Conservation (phyloP, 2,888 invertebrate species). For the Tubulanus polymorphus region DNA sequence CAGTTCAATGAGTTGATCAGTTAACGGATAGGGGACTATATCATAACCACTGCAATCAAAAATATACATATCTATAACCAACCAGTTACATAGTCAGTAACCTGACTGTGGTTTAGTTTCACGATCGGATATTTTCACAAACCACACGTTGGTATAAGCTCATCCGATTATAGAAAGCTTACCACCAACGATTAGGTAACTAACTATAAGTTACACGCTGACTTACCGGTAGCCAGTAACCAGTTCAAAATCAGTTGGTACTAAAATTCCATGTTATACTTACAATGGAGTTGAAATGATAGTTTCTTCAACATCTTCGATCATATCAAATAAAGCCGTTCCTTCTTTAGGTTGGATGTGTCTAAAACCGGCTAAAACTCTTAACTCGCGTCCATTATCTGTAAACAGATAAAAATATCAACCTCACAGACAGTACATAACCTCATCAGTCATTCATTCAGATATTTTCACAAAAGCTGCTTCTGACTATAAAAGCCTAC, state of each 20-base stretch:
- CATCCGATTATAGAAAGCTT: too few species aligned
- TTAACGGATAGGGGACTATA: slow-evolving; percentile 45
- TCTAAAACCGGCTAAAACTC: slow-evolving; percentile 43
- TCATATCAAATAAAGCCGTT: slow-evolving; percentile 46
- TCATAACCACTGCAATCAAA: slow-evolving; percentile 36
- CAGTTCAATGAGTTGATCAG: slow-evolving; percentile 43
- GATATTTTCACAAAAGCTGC: too few species aligned
- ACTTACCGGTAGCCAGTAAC: not conserved
- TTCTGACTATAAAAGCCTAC: too few species aligned
- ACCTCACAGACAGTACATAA: too few species aligned
- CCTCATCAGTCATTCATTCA: too few species aligned
- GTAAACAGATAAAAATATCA: not conserved
- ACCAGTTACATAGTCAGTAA: too few species aligned
- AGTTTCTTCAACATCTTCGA: slow-evolving; percentile 45
- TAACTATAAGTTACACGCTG: too few species aligned
- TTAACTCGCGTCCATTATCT: slow-evolving; percentile 37
- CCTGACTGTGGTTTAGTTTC: too few species aligned
- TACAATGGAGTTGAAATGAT: slow-evolving; percentile 45
- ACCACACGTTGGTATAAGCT: too few species aligned
- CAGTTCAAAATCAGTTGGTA: not conserved
- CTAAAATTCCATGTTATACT: slow-evolving; percentile 19
- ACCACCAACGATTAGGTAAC: too few species aligned
- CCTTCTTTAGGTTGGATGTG: slow-evolving; percentile 35
- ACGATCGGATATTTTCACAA: too few species aligned
- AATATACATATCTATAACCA: too few species aligned